A percentile compares a stretch with the other conserved stretches of the same genome.
These are phyloP conservation scores for Oscheius sp. DNA, from an alignment of 2,888 invertebrate genomes.

Conservation along the genomic window DNA sequence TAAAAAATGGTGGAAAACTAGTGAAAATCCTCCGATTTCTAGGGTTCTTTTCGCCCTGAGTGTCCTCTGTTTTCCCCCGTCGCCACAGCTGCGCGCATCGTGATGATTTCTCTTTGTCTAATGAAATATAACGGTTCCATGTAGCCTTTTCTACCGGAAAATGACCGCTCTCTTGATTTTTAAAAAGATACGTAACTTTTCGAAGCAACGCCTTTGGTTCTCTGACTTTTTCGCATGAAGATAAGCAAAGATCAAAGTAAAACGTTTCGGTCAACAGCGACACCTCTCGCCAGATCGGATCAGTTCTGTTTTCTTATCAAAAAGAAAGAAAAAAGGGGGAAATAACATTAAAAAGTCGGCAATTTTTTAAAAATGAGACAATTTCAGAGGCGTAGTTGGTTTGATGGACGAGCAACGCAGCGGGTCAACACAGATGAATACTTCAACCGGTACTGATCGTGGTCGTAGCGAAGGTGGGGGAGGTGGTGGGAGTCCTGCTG, in stretches of 20 bases:
- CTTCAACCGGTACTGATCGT: constrained; percentile 13
- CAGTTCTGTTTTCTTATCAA: background rate
- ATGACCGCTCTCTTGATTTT: background rate
- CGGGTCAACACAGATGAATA: constrained; percentile 33
- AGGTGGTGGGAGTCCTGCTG: constrained; percentile 22
- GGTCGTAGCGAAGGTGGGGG: constrained; percentile 48
- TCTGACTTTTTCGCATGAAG: background rate
- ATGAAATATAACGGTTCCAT: too few relatives aligned
- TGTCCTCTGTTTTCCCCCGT: background rate
- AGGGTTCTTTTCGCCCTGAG: background rate
- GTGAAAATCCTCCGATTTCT: too few relatives aligned
- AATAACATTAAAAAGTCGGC: background rate
- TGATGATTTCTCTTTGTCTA: background rate
- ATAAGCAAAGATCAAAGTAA: background rate
- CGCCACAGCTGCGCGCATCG: background rate
- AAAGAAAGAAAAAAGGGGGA: background rate
- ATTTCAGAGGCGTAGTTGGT: constrained; percentile 41
- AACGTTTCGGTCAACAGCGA: background rate
- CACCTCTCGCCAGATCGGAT: background rate
- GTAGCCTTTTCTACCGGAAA: background rate
- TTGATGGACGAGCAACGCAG: constrained; percentile 39
- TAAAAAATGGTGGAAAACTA: background rate
- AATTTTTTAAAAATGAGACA: background rate
- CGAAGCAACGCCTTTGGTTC: background rate
- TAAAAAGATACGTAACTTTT: background rate